Base-by-base conservation (phyloP, 2,797 vertebrate species). In the Orestias chungarensis region DNA sequence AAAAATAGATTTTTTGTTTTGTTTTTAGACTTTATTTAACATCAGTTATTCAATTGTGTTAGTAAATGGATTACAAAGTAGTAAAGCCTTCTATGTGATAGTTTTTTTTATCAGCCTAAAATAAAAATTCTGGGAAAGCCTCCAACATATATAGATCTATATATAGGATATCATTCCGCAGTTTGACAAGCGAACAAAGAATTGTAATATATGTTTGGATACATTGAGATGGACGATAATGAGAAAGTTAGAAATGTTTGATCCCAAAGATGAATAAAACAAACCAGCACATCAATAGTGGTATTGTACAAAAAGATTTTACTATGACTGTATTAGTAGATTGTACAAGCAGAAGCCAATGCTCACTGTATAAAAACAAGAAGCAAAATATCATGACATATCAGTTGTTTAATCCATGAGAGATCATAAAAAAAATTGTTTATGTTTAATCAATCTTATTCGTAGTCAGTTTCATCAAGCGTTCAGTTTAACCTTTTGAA, bases 251-350 rank as follows among this genome's bases (percentile, higher is more conserved):
- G 23, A n/a, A 25, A 35, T 23, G 0, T 62, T 62, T 40, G 23
- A 62, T 40, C 40, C 23, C 11, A 62, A 62, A 62, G 35, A 62
- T 40, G 38, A 15, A 64, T 42, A 15, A 42, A 69, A 55, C 0
- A 38, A 54, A 47, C 5, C 1, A 23, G 11, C 10, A 80, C n/a
- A 70, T 42, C 38, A 68, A 73, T 33, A 59, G 46, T 20, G 57
- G 20, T 88, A 73, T 82, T 82, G 70, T 92, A 91, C 82, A 93
- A 93, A 92, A 82, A 84, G 90, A 61, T 70, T 93, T 92, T 93
- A 93, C 90, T 92, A 84, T 89, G 84, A 91, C 88, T 93, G 76
- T 85, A 90, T 90, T 90, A 88, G 88, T 90, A 89, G 71, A 85
- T 79, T 70, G 86, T 87, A 91, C 89, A 93, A 84, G 85, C 68